Percentiles rank a stretch among this genome's conserved stretches.
phyloP scores from a whole-genome alignment of 2,888 invertebrate species.

The Chironomus tentans region DNA sequence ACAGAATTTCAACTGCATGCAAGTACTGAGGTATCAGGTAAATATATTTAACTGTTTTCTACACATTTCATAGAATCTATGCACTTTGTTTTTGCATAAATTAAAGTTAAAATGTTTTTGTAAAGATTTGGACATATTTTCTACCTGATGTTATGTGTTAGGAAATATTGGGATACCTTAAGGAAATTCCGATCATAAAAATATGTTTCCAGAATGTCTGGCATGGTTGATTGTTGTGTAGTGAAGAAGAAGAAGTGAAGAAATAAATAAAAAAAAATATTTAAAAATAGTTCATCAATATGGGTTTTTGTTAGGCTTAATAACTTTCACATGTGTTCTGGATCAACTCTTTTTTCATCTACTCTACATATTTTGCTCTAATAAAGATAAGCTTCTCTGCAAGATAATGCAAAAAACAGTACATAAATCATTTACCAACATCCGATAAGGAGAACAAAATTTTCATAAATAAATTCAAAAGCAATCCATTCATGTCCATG shows the following conservation, averaged over 20 bases:
- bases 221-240: not conserved
- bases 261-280: not conserved
- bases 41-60: not conserved
- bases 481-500: not conserved
- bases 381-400: not conserved
- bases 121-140: not conserved
- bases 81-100: constrained; percentile 16
- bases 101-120: not conserved
- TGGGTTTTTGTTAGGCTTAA: too few species aligned
- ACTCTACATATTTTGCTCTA: not conserved
- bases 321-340: constrained; percentile 1
- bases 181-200: constrained; percentile 17
- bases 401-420: not conserved
- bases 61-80: not conserved
- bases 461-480: not conserved
- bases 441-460: not conserved
- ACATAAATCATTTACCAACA: not conserved
- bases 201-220: constrained; percentile 14
- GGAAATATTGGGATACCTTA: not conserved
- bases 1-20: not conserved
- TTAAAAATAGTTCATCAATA: not conserved
- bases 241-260: not conserved
- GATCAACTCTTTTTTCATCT: not conserved
- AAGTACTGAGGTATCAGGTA: not conserved
- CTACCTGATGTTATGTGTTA: not conserved